A percentile compares a stretch with the other conserved stretches of the same genome.
Conservation (phyloP, 1,140 invertebrate genomes). For the Gryon sp. region DNA sequence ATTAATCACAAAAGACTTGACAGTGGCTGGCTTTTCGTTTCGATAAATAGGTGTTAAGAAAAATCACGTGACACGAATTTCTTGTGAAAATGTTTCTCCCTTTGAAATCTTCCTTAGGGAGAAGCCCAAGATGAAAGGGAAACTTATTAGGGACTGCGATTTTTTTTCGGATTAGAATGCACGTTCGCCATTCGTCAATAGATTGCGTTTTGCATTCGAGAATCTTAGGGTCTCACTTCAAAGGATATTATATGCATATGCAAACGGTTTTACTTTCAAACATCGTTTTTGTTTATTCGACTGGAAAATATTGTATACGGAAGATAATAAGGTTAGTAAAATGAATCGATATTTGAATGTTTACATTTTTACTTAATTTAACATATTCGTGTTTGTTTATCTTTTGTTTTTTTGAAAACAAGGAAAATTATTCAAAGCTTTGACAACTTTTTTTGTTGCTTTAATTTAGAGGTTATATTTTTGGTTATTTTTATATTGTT, state of each 20-base stretch:
- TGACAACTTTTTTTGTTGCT: no score
- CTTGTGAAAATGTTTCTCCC: conserved; percentile 57
- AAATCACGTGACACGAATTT: conserved; percentile 46
- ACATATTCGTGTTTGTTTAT: no score
- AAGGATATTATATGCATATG: conserved; percentile 43
- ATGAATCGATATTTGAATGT: no score
- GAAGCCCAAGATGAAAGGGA: conserved; percentile 47
- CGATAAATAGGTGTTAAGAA: conserved; percentile 19
- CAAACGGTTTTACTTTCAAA: conserved; percentile 27
- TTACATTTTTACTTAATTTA: no score
- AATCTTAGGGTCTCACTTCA: conserved; percentile 32
- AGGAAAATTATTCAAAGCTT: no score
- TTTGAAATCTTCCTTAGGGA: conserved; percentile 47
- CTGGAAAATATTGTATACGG: no score
- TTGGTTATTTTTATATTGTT: no score
- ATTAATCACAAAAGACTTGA: conserved; percentile 49
- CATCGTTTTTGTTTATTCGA: conserved; percentile 7
- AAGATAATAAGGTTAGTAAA: no score
- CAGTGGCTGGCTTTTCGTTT: conserved; percentile 30
- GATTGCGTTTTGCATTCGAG: conserved; percentile 44
- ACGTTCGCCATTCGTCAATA: conserved; percentile 27
- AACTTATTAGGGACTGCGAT: conserved; percentile 58
- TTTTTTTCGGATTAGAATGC: conserved; percentile 57
- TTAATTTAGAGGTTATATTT: no score
- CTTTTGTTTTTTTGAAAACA: no score